Evolutionary conservation across 2,888 invertebrate genomes (phyloP).

Genomic region (Mimumesa dahlbomi): DNA sequence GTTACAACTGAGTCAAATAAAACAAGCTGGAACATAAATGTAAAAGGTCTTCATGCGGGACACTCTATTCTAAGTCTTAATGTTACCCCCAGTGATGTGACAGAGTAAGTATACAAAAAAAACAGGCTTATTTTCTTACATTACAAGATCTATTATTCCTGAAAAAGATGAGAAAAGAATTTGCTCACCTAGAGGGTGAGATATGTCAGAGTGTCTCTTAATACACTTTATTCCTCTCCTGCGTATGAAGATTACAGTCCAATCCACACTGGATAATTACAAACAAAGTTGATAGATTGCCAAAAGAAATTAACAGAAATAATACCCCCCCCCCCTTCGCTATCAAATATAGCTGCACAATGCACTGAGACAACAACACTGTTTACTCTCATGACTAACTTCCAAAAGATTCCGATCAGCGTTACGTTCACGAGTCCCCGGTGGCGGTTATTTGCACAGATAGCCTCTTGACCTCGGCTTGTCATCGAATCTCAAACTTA

Average conservation of each 20-base stretch:
- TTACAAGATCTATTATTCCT: no score
- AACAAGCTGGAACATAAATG: slow-evolving; percentile 79
- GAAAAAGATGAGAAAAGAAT: neutral
- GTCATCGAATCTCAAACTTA: slow-evolving; percentile 59
- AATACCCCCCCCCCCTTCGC: neutral
- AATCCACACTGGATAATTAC: neutral
- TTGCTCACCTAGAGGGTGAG: no score
- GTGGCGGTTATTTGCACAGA: slow-evolving; percentile 56
- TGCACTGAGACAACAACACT: slow-evolving; percentile 8
- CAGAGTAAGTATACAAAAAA: slow-evolving; percentile 78
- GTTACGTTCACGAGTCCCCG: slow-evolving; percentile 52
- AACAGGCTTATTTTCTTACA: neutral
- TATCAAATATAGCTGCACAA: neutral
- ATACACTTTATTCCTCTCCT: neutral
- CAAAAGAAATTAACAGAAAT: slow-evolving; percentile 5
- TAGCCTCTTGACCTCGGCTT: slow-evolving; percentile 70
- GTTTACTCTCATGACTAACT: slow-evolving; percentile 46
- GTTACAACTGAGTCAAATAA: slow-evolving; percentile 79
- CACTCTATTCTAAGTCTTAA: slow-evolving; percentile 85
- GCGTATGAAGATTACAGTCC: neutral
- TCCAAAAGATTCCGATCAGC: slow-evolving; percentile 64
- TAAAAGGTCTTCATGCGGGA: slow-evolving; percentile 86
- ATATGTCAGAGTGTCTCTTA: neutral
- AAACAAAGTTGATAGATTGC: neutral
- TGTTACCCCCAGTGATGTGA: slow-evolving; percentile 81